Evolutionary conservation across 35 echinoderm and acorn worm genomes (phyloP).

Genomic region (Hemicentrotus pulcherrimus): DNA sequence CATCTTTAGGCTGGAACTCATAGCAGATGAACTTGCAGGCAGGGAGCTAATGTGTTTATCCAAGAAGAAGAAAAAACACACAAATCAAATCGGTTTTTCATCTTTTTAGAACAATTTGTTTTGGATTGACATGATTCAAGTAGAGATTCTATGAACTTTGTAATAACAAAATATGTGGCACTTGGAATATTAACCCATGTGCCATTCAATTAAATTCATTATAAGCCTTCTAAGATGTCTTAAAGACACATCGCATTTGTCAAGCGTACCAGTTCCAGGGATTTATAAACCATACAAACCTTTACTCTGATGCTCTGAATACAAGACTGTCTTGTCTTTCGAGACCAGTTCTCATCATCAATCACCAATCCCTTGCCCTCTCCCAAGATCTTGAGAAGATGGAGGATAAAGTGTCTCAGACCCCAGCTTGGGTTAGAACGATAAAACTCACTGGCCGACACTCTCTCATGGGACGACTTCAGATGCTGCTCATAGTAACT

Average conservation of each 20-base stretch:
- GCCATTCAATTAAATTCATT: no score
- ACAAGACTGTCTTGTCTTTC: constrained; percentile 44
- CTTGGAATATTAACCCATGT: no score
- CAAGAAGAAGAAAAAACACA: constrained; percentile 31
- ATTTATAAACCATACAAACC: constrained; percentile 30
- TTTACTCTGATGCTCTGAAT: constrained; percentile 49
- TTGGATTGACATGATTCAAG: no score
- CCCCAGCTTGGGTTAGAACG: constrained; percentile 23
- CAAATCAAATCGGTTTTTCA: background rate
- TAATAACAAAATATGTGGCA: no score
- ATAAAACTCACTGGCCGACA: constrained; percentile 55
- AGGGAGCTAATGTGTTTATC: constrained; percentile 40
- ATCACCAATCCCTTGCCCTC: constrained; percentile 52
- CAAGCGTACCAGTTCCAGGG: no score
- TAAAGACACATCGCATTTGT: no score
- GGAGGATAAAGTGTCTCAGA: constrained; percentile 42
- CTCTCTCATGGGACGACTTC: constrained; percentile 19
- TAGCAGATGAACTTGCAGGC: constrained; percentile 51
- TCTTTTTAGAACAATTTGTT: background rate
- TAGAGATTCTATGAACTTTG: no score
- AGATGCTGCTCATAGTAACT: constrained; percentile 42
- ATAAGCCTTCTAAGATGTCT: no score
- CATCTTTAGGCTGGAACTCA: constrained; percentile 53
- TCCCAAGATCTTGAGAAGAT: constrained; percentile 24
- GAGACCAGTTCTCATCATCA: constrained; percentile 70